Evolutionary conservation across 92 coral and sea anemone species (phyloP).

Genomic region (Ricordea florida): DNA sequence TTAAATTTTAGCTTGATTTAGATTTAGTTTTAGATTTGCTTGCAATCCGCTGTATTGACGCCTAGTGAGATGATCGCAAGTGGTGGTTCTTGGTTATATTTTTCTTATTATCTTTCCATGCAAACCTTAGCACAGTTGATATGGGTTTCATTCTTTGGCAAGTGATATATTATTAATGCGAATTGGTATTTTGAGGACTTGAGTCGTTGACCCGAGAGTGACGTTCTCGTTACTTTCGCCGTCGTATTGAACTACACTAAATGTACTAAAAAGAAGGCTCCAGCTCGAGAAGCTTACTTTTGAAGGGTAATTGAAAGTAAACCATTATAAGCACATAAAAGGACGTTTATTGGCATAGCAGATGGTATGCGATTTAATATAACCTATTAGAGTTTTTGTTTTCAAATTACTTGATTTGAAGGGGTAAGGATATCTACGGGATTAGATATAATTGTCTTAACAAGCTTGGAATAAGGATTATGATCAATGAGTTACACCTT

Average conservation of each 20-base stretch:
- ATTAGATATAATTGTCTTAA: no score
- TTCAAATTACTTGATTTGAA: no score
- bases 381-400: no score
- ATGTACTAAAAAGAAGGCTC: not conserved
- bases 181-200: not conserved
- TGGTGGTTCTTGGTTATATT: not conserved
- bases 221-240: not conserved
- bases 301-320: not conserved
- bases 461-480: no score
- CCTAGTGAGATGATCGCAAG: not conserved
- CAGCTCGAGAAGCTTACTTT: not conserved
- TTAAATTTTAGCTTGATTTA: not conserved
- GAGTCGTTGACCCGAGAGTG: not conserved
- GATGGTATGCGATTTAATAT: no score
- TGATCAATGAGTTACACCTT: no score
- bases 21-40: not conserved
- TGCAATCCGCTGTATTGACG: not conserved
- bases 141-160: slow-evolving; percentile 1
- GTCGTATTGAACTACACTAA: not conserved
- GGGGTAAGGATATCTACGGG: no score
- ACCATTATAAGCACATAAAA: no score
- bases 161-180: not conserved
- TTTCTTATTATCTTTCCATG: not conserved
- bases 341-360: no score
- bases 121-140: not conserved